Evolutionary conservation across 2,113 vertebrate species (phyloP).

Genomic region (Pelusios castaneus): DNA sequence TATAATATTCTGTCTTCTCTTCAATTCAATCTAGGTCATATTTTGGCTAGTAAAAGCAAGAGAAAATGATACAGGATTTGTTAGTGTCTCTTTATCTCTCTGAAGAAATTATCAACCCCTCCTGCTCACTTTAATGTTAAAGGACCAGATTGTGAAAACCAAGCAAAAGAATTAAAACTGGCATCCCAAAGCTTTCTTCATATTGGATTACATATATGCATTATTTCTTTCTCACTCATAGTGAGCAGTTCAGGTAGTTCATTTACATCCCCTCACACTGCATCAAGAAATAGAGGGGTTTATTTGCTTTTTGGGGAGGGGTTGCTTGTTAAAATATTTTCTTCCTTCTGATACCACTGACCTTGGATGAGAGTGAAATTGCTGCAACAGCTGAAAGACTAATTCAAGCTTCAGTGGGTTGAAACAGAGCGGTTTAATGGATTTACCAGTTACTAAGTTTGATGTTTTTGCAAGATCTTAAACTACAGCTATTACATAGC

Average conservation of each 20-base stretch:
- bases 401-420: not conserved
- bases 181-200: not conserved
- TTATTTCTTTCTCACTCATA: not conserved
- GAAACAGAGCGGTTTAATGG: not conserved
- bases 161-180: not conserved
- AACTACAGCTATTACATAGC: not conserved
- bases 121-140: not conserved
- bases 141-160: not conserved
- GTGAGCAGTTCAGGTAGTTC: too few species aligned
- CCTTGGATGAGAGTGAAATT: not conserved
- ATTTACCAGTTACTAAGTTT: not conserved
- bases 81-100: not conserved
- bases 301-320: not conserved
- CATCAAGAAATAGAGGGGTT: too few species aligned
- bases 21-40: not conserved
- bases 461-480: conserved; percentile 1
- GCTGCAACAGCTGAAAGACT: not conserved
- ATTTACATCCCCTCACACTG: too few species aligned
- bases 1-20: not conserved
- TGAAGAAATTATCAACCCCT: not conserved
- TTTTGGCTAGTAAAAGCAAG: not conserved
- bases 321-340: not conserved
- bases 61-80: not conserved
- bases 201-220: fast-evolving
- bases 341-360: not conserved